A percentile compares a stretch with the other conserved stretches of the same genome.
These are phyloP conservation scores for Andricus grossulariae DNA, from an alignment of 1,140 invertebrate species.

Conservation along the genomic window DNA sequence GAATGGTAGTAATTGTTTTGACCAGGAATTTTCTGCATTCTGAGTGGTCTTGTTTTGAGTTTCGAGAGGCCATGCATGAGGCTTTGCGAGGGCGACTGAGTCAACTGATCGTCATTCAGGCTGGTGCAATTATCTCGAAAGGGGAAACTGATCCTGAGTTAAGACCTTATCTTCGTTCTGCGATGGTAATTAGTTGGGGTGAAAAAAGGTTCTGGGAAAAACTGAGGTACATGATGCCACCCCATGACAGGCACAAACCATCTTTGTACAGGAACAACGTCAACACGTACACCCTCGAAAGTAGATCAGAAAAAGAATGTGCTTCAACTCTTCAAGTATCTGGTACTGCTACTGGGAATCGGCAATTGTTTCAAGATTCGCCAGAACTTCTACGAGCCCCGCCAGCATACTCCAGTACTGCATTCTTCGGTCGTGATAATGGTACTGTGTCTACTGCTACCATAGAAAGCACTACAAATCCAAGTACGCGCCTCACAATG, in stretches of 20 bases:
- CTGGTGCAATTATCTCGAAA: conserved; percentile 86
- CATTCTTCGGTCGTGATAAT: conserved; percentile 62
- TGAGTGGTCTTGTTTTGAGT: conserved; percentile 90
- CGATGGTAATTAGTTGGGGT: conserved; percentile 88
- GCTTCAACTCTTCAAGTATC: conserved; percentile 72
- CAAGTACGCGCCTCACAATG: conserved; percentile 70
- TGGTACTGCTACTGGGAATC: conserved; percentile 63
- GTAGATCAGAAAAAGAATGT: conserved; percentile 77
- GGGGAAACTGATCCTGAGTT: conserved; percentile 91
- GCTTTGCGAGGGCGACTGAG: conserved; percentile 88
- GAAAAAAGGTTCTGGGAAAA: conserved; percentile 95
- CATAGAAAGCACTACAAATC: conserved; percentile 53
- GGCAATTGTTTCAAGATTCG: conserved; percentile 72
- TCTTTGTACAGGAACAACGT: conserved; percentile 84
- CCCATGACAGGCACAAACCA: conserved; percentile 69
- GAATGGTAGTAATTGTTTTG: conserved; percentile 86
- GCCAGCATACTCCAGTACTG: conserved; percentile 75
- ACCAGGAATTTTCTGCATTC: conserved; percentile 91
- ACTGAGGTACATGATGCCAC: conserved; percentile 90
- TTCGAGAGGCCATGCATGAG: conserved; percentile 89
- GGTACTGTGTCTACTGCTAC: conserved; percentile 19
- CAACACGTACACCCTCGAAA: conserved; percentile 84
- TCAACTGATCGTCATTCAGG: conserved; percentile 91
- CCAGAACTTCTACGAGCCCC: conserved; percentile 70
- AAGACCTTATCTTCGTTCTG: conserved; percentile 90